Evolutionary conservation across 2,797 vertebrate genomes (phyloP), one percentile per base, ranked within the genome.

Genomic region (Argya squamiceps): DNA sequence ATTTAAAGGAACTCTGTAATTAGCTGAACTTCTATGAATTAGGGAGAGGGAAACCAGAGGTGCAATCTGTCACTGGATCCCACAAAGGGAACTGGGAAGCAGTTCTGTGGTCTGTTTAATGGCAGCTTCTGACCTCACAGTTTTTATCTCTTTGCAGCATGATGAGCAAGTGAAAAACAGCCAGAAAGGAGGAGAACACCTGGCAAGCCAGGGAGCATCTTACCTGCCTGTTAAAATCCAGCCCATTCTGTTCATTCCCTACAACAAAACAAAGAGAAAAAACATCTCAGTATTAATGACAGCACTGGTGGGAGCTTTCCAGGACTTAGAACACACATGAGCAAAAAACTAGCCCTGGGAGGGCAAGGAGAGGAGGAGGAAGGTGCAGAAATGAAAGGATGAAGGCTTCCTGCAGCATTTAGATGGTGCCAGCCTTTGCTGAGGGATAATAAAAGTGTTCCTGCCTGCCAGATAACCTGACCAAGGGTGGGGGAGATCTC

Each of bases 171-270:
- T 76, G 5, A 41, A 75, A 73, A 64, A 46, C 49, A 83, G n/a
- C 65, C 36, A 81, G 70, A 78, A 76, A 84, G 50, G 44, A 90
- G 69, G 69, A 93, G 80, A 87, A 92, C 20, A 41, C 80, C 89
- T 93, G 87, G 82, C 26, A 69, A 89, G 29, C 80, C 88, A 92
- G 81, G 63, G 30, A 91, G 83, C 5, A 12, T 97, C 98, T 99
- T 98, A 99, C 99, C 95, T 99, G 99, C 97, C 99, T 98, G 91
- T 97, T 98, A 98, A 99, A 99, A 97, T 99, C 98, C 88, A 99
- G 97, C 90, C 99, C 98, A 78, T 99, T 99, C 94, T 98, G 99
- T 93, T 99, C 99, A 98, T 95, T 98, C 96, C 98, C 98, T 98
- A 58, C 73, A 97, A 97, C 26, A 73, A 97, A 89, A 97, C 96